phyloP scores from a whole-genome alignment of 2,888 invertebrate genomes.

The Pristionchus fissidentatus region DNA sequence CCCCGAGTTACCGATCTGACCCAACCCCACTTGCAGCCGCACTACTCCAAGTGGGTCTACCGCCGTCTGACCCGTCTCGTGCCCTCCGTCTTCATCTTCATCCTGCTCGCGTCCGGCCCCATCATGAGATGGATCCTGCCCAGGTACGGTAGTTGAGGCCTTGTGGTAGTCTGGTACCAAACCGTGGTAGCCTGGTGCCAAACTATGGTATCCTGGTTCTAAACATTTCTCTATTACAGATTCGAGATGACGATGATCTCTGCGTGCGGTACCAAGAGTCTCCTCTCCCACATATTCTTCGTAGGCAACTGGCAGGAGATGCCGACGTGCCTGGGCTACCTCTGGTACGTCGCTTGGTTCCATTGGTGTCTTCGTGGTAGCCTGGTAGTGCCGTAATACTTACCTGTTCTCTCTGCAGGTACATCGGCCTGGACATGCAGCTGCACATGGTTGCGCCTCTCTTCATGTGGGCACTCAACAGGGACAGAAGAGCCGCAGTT shows the following conservation, averaged over 20 bases:
- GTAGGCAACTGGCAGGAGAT: slow-evolving; percentile 69
- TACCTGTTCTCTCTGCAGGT: slow-evolving; percentile 48
- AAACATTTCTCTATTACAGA: slow-evolving; percentile 53
- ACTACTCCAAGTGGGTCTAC: slow-evolving; percentile 64
- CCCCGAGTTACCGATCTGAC: too few species aligned
- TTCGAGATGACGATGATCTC: slow-evolving; percentile 70
- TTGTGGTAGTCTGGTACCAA: too few species aligned
- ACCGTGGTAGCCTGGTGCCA: too few species aligned
- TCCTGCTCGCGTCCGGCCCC: slow-evolving; percentile 69
- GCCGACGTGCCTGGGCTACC: slow-evolving; percentile 73
- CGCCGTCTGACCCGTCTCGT: slow-evolving; percentile 67
- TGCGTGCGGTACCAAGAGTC: slow-evolving; percentile 64
- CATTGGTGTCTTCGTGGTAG: too few species aligned
- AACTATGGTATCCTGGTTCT: neutral
- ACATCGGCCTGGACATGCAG: slow-evolving; percentile 74
- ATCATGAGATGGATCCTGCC: slow-evolving; percentile 63
- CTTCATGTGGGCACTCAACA: slow-evolving; percentile 66
- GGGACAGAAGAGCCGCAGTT: slow-evolving; percentile 51
- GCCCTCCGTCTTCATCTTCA: slow-evolving; percentile 68
- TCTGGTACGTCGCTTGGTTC: slow-evolving; percentile 64
- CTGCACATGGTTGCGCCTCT: slow-evolving; percentile 70
- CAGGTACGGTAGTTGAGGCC: slow-evolving; percentile 48
- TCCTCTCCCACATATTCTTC: slow-evolving; percentile 68
- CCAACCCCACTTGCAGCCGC: slow-evolving; percentile 60
- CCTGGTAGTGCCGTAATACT: neutral